Evolutionary conservation across 2,888 invertebrate genomes (phyloP).

Genomic region (Tholera decimalis): DNA sequence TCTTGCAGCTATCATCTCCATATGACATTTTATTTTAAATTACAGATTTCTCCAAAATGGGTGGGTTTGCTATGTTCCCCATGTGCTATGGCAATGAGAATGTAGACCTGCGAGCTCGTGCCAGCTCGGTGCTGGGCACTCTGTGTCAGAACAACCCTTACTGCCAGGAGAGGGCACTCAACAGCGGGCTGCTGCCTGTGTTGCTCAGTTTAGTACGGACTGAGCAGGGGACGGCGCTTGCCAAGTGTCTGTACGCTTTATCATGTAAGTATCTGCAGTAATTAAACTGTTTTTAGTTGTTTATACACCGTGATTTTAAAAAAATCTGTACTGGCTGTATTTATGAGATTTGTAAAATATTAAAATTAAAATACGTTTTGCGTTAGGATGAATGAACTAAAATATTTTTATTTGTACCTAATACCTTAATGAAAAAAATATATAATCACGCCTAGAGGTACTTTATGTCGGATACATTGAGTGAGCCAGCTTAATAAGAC

Average conservation of each 20-base stretch:
- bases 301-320: too few species aligned
- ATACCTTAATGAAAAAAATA: too few species aligned
- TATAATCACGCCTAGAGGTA: too few species aligned
- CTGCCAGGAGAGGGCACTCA: slow-evolving; percentile 94
- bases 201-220: slow-evolving; percentile 92
- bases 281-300: not conserved
- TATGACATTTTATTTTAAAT: too few species aligned
- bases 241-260: slow-evolving; percentile 95
- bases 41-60: slow-evolving; percentile 96
- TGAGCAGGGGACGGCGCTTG: slow-evolving; percentile 91
- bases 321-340: not conserved
- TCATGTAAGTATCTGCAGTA: slow-evolving; percentile 92
- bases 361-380: too few species aligned
- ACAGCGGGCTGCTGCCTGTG: slow-evolving; percentile 92
- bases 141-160: slow-evolving; percentile 96
- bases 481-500: too few species aligned
- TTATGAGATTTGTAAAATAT: too few species aligned
- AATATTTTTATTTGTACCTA: too few species aligned
- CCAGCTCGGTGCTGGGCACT: slow-evolving; percentile 94
- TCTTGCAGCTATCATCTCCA: too few species aligned
- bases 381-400: too few species aligned
- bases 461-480: too few species aligned
- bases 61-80: slow-evolving; percentile 94
- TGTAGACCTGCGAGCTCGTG: slow-evolving; percentile 91
- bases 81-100: slow-evolving; percentile 93